These are phyloP conservation scores for Falco novaeseelandiae DNA, from an alignment of 2,797 vertebrate genomes.

Conservation along the genomic window DNA sequence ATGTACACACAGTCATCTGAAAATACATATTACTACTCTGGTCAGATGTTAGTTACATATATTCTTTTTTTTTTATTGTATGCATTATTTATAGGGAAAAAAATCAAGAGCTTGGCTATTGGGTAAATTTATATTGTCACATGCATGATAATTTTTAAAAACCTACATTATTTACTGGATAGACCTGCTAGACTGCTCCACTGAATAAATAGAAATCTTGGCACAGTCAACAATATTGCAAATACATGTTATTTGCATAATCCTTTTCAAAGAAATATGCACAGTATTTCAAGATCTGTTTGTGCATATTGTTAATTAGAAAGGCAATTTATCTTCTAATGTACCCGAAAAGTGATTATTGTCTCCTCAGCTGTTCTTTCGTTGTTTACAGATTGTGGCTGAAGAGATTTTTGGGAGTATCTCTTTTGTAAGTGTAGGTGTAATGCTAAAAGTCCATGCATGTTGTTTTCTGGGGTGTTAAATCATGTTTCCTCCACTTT, in stretches of 20 bases:
- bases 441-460: background rate
- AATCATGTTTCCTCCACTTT: background rate
- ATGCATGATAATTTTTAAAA: background rate
- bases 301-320: conserved; percentile 53
- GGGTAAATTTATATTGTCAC: background rate
- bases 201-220: conserved; percentile 17
- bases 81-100: background rate
- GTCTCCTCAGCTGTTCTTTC: background rate
- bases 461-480: background rate
- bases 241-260: conserved; percentile 51
- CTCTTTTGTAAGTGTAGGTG: background rate
- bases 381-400: background rate
- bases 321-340: conserved; percentile 52
- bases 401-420: background rate
- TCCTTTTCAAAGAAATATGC: conserved; percentile 24
- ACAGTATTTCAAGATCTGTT: conserved; percentile 42
- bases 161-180: background rate
- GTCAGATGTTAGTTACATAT: background rate
- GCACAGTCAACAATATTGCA: conserved; percentile 37
- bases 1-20: background rate
- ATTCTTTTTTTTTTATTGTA: background rate
- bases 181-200: background rate
- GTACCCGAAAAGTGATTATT: conserved; percentile 1
- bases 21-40: background rate
- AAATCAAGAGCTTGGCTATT: background rate